A percentile compares a stretch with the other conserved stretches of the same genome.
phyloP scores from a whole-genome alignment of 2,888 invertebrate species.

The Plemyria rubiginata region DNA sequence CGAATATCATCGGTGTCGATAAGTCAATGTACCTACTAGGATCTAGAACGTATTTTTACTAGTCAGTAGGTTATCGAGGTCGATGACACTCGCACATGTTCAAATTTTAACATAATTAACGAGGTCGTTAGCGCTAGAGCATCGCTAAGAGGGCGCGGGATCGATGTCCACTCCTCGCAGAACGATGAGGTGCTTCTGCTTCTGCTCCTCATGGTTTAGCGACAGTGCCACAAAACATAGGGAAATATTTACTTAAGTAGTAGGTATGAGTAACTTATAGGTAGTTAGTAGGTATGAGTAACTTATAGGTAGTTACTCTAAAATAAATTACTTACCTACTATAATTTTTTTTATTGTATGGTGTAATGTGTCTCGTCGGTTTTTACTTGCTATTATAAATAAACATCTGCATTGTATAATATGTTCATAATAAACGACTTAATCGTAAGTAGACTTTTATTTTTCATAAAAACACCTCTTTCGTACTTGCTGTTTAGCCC shows the following conservation, averaged over 20 bases:
- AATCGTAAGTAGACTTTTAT: conserved; percentile 57
- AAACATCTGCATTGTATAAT: conserved; percentile 82
- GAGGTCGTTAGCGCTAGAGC: conserved; percentile 9
- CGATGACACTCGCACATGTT: conserved; percentile 17
- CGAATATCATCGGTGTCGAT: conserved; percentile 26
- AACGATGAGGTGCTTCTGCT: neutral
- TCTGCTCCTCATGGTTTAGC: conserved; percentile 11
- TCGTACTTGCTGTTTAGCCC: neutral
- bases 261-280: conserved; percentile 55
- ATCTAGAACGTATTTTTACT: conserved; percentile 28
- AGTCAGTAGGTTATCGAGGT: conserved; percentile 32
- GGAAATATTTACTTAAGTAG: conserved; percentile 50
- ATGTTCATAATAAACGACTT: conserved; percentile 82
- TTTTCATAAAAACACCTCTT: conserved; percentile 23
- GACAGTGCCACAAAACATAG: conserved; percentile 7
- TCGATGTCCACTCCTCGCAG: conserved; percentile 9
- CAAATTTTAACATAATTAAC: neutral
- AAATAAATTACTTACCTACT: conserved; percentile 51
- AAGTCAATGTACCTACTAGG: conserved; percentile 16
- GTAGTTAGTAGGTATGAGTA: too few relatives aligned
- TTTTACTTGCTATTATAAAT: conserved; percentile 83
- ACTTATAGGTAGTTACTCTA: conserved; percentile 52
- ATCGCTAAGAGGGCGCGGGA: conserved; percentile 8
- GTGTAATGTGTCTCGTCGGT: conserved; percentile 76
- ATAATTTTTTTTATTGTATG: conserved; percentile 64